A percentile compares a stretch with the other conserved stretches of the same genome.
Conservation (phyloP, 2,113 vertebrate genomes). For the Albula glossodonta region DNA sequence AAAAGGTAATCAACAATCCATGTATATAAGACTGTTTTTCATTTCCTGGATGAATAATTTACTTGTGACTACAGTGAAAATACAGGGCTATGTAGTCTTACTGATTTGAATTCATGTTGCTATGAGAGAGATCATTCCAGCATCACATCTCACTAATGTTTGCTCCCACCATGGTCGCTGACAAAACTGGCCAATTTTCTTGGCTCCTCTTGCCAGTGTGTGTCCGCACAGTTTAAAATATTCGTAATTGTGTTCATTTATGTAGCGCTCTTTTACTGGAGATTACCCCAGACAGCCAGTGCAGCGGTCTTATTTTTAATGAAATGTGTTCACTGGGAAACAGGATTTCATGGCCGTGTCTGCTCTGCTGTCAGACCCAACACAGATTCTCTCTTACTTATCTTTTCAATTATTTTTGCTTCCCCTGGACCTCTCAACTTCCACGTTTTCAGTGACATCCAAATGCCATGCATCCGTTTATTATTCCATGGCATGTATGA, state of each 20-base stretch:
- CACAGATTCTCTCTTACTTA: constrained; percentile 62
- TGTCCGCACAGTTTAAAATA: constrained; percentile 15
- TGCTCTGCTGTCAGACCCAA: constrained; percentile 57
- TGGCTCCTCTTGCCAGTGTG: neutral
- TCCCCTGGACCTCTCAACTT: constrained; percentile 25
- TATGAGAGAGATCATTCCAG: neutral
- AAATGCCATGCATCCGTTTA: constrained; percentile 62
- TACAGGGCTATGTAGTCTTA: neutral
- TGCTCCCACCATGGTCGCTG: neutral
- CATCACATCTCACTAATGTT: neutral
- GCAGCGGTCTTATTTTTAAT: constrained; percentile 51
- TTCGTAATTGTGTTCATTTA: constrained; percentile 50
- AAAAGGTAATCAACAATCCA: constrained; percentile 2
- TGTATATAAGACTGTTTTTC: neutral
- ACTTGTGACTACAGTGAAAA: neutral
- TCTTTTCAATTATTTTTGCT: constrained; percentile 67
- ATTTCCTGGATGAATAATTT: neutral
- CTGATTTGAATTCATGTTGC: neutral
- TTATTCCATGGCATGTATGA: constrained; percentile 57
- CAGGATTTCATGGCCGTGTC: constrained; percentile 61
- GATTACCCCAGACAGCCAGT: constrained; percentile 53
- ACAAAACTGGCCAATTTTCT: neutral
- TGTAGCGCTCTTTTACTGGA: constrained; percentile 41
- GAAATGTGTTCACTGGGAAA: constrained; percentile 42
- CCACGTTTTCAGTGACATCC: constrained; percentile 38